phyloP scores from a whole-genome alignment of 30 jellyfish, hydroid and myxozoan genomes.

The Turritopsis rubra region DNA sequence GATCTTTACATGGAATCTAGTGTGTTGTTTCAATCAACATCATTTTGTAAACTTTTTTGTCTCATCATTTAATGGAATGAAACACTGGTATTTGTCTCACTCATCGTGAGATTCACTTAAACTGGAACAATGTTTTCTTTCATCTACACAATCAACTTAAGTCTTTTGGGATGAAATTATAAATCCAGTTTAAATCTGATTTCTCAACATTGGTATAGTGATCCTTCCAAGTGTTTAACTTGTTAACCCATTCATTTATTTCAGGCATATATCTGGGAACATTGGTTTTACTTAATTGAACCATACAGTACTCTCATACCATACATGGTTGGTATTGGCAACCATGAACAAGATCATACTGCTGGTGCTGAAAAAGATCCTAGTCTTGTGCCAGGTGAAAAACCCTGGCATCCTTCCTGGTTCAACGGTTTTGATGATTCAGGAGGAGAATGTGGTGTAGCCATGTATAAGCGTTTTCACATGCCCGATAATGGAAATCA shows the following conservation, averaged over 20 bases:
- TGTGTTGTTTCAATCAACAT: no score
- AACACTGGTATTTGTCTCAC: no score
- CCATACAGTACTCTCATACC: slow-evolving; percentile 85
- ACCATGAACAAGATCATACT: slow-evolving; percentile 84
- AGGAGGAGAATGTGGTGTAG: slow-evolving; percentile 93
- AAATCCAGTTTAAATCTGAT: no score
- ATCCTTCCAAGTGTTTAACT: no score
- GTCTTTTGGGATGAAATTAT: no score
- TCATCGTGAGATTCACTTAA: no score
- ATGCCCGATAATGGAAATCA: slow-evolving; percentile 88
- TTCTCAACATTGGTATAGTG: no score
- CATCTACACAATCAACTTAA: no score
- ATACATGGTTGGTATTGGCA: slow-evolving; percentile 86
- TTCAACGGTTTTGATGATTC: slow-evolving; percentile 68
- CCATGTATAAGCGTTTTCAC: slow-evolving; percentile 74
- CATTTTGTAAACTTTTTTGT: no score
- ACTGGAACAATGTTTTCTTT: no score
- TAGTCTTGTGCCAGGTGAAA: slow-evolving; percentile 67
- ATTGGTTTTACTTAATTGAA: slow-evolving; percentile 61
- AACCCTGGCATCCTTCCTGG: slow-evolving; percentile 72
- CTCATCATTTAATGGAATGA: no score
- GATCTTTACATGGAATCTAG: no score
- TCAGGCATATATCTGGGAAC: slow-evolving; percentile 93
- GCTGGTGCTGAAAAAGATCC: slow-evolving; percentile 78
- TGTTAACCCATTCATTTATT: not conserved